Evolutionary conservation across 2,113 vertebrate species (phyloP), one percentile per base, ranked within the genome.

Genomic region (Myrmecobius fasciatus): DNA sequence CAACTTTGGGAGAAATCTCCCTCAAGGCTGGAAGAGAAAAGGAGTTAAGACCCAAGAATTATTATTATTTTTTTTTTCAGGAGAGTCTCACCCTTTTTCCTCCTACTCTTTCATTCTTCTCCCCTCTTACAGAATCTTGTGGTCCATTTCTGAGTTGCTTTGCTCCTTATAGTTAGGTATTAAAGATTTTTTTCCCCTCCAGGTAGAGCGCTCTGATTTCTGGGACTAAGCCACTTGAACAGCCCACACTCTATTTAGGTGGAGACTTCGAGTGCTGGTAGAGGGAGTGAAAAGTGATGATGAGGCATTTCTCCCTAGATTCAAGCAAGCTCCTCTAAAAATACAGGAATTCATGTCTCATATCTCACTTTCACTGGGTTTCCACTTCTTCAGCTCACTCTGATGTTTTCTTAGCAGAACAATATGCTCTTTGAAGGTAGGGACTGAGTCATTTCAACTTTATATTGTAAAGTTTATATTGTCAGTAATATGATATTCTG

Each of bases 391-490:
- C 2, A 2, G 25, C n/a, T 83, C 25, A 93, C 5, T 46, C 94
- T 88, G 67, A 46, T n/a, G 46, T 52, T 92, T 89, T 91, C 52
- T 94, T 53, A 36, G 31, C 36, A 10, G 88, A n/a, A 91, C 51
- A n/a, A 0, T 60, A 14, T 89, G 25, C 54, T 95, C n/a, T 48
- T 47, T 89, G 75, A 96, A 25, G 46, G 89, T 49, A 31, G 25
- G 92, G 75, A 67, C 20, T 28, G 89, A 31, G 31, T 43, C 53
- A 83, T 83, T 52, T 95, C 89, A 83, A 0, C 89, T 53, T 96
- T 53, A 1, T 0, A 24, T 8, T 92, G 92, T 47, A 46, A n/a
- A n/a, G n/a, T n/a, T n/a, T n/a, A n/a, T n/a, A 97, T 83, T 97
- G 90, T 53, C 51, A 20, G 90, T 51, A 94, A 26, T 10, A 1